A percentile compares a stretch with the other conserved stretches of the same genome.
Conservation (phyloP, 1,140 invertebrate genomes). For the Stegodyphus mimosarum region DNA sequence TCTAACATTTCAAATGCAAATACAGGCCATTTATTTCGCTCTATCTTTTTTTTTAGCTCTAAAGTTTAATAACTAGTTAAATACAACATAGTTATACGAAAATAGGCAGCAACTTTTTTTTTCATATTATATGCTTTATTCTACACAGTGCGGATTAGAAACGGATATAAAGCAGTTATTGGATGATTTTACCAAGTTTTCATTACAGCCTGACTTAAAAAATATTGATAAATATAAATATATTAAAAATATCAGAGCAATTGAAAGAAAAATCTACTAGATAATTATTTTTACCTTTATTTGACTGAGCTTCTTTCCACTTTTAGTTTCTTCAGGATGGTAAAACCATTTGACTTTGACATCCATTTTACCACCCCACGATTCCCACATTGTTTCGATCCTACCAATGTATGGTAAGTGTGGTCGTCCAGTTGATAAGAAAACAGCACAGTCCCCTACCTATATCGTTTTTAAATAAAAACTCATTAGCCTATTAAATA, state of each 20-base stretch:
- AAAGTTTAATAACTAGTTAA: too few relatives aligned
- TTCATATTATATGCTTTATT: too few relatives aligned
- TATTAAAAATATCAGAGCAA: background rate
- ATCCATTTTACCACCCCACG: slow-evolving; percentile 84
- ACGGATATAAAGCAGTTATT: too few relatives aligned
- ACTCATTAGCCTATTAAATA: too few relatives aligned
- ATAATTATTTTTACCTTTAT: slow-evolving; percentile 66
- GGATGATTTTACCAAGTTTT: too few relatives aligned
- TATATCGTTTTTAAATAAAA: slow-evolving; percentile 65
- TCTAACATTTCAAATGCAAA: too few relatives aligned
- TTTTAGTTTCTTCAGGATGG: slow-evolving; percentile 92
- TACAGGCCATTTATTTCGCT: too few relatives aligned
- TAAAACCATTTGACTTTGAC: slow-evolving; percentile 96
- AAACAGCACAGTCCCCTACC: slow-evolving; percentile 91
- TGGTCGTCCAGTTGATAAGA: slow-evolving; percentile 87
- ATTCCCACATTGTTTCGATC: slow-evolving; percentile 93
- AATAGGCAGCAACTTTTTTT: too few relatives aligned
- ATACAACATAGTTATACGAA: too few relatives aligned
- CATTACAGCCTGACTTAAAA: background rate
- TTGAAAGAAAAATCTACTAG: background rate
- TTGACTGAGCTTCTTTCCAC: slow-evolving; percentile 67
- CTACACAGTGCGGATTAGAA: too few relatives aligned
- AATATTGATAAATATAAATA: background rate
- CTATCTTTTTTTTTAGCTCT: too few relatives aligned
- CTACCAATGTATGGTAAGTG: slow-evolving; percentile 90